phyloP scores from a whole-genome alignment of 2,888 invertebrate genomes.

The Sthenelais limicola region DNA sequence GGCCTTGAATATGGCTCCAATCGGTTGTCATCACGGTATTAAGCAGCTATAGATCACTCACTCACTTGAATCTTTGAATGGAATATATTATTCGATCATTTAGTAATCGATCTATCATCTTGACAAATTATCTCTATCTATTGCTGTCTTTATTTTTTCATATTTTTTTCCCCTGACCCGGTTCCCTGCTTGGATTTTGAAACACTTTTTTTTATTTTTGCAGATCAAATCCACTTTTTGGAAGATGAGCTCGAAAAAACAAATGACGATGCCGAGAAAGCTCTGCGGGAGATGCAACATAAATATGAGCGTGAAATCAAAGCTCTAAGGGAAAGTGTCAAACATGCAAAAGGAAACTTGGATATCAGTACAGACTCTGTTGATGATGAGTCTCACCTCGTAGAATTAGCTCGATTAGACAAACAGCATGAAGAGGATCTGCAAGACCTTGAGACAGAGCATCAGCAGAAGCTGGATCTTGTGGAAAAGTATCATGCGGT shows the following conservation, averaged over 20 bases:
- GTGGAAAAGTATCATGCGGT: conserved; percentile 35
- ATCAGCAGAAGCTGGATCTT: conserved; percentile 69
- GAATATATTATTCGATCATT: no score
- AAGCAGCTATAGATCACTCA: no score
- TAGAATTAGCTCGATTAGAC: neutral
- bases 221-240: conserved; percentile 38
- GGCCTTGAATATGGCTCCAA: no score
- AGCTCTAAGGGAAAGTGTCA: conserved; percentile 4
- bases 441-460: conserved; percentile 71
- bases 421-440: conserved; percentile 63
- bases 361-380: neutral
- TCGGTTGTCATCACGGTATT: no score
- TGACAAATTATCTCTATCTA: no score
- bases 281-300: conserved; percentile 22
- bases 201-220: neutral
- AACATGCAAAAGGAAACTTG: neutral
- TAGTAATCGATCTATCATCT: no score
- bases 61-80: no score
- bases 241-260: conserved; percentile 30
- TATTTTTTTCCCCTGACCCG: no score
- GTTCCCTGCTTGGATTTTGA: no score
- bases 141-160: no score
- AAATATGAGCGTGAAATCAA: conserved; percentile 29
- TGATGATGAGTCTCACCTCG: neutral
- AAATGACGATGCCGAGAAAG: conserved; percentile 32